Conservation (phyloP, 2,797 vertebrate species). For the Danio kyathit region DNA sequence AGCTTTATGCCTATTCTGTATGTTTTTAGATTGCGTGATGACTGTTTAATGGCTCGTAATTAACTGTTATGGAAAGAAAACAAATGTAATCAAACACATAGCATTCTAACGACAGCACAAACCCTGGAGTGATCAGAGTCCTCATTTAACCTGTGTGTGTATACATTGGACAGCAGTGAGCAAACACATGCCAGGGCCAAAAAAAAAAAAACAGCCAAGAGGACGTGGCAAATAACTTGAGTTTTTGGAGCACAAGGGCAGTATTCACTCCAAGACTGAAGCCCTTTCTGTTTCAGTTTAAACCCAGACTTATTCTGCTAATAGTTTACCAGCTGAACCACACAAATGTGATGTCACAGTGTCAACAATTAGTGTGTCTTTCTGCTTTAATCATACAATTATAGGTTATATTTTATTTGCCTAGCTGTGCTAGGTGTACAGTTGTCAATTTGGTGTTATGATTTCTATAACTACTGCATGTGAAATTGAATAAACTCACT, state of each 20-base stretch:
- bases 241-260: slow-evolving; percentile 42
- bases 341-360: slow-evolving; percentile 15
- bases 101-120: neutral
- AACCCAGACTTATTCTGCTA: slow-evolving; percentile 25
- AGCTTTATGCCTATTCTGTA: slow-evolving; percentile 1
- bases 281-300: slow-evolving; percentile 42
- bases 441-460: neutral
- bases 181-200: slow-evolving; percentile 40
- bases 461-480: neutral
- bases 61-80: slow-evolving; percentile 17
- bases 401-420: neutral
- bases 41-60: slow-evolving; percentile 10
- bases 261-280: slow-evolving; percentile 53
- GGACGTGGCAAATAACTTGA: slow-evolving; percentile 46
- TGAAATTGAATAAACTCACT: neutral
- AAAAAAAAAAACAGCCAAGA: slow-evolving; percentile 27
- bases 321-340: slow-evolving; percentile 20
- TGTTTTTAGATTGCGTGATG: neutral
- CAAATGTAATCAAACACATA: slow-evolving; percentile 35
- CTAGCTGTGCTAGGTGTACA: neutral
- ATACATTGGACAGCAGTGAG: slow-evolving; percentile 38
- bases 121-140: slow-evolving; percentile 14
- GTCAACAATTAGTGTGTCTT: slow-evolving; percentile 11
- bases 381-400: neutral
- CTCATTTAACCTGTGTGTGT: slow-evolving; percentile 26